Conservation (phyloP, 2,888 invertebrate genomes). For the Scaptomyza tumidula region DNA sequence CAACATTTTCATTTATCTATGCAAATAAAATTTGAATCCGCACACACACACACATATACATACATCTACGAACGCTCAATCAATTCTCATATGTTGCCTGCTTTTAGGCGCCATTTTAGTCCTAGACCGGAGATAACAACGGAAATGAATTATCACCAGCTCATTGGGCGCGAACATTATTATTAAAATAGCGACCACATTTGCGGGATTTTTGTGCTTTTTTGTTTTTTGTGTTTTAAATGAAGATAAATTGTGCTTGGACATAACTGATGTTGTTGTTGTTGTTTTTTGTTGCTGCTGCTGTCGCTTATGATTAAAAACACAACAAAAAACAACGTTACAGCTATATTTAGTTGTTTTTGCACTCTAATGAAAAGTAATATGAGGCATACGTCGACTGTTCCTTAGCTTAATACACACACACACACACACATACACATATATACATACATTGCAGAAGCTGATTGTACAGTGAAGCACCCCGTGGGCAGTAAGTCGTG, state of each 20-base stretch:
- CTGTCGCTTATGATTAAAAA: conserved; percentile 32
- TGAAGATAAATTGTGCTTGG: conserved; percentile 63
- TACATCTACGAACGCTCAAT: conserved; percentile 1
- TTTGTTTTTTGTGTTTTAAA: conserved; percentile 21
- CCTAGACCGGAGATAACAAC: conserved; percentile 25
- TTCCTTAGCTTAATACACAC: neutral
- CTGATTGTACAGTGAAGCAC: neutral
- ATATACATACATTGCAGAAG: neutral
- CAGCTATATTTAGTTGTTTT: neutral
- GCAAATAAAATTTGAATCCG: neutral
- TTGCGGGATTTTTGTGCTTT: conserved; percentile 10
- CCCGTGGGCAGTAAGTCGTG: conserved; percentile 11
- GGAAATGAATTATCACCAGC: conserved; percentile 71
- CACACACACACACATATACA: conserved; percentile 2
- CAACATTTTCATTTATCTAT: neutral
- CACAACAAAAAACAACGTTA: neutral
- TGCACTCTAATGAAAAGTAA: conserved; percentile 45
- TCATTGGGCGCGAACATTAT: conserved; percentile 67
- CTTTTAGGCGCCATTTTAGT: conserved; percentile 21
- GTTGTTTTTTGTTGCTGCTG: conserved; percentile 3
- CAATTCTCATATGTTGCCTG: conserved; percentile 9
- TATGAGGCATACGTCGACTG: conserved; percentile 31
- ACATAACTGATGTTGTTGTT: no score
- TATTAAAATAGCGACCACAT: conserved; percentile 31
- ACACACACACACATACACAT: neutral